Evolutionary conservation across 2,888 invertebrate species (phyloP), one percentile per base, ranked within the genome.

Genomic region (Arrhopalites spinosus): DNA sequence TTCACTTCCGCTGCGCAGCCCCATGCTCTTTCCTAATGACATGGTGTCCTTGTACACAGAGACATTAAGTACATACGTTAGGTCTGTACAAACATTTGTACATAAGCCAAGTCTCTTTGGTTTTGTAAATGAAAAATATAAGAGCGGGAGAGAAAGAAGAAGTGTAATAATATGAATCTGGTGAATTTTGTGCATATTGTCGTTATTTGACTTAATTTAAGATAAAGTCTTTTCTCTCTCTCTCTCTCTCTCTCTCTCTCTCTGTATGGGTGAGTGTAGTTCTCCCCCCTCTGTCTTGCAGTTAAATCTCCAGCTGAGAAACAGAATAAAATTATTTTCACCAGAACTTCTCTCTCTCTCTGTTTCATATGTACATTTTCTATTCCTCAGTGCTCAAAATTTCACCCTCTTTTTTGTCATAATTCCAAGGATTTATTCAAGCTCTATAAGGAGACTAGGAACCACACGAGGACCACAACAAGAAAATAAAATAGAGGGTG

Each of bases 321-420:
- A 45, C 67, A 67, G 23, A 66, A 43, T 66, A 43, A 36, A 66
- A 63, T 63, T 27, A 63, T 63, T 63, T 63, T 63, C 63, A 29
- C 29, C n/a, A 30, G 63, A 63, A 63, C n/a, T 29, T 25, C 29
- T 3, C 27, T 15, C 63, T 29, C 11, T 25, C 20, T 27, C 29
- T n/a, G n/a, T n/a, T n/a, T n/a, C n/a, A n/a, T n/a, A n/a, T n/a
- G n/a, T n/a, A n/a, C n/a, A n/a, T n/a, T n/a, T n/a, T n/a, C n/a
- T n/a, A n/a, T n/a, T n/a, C n/a, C n/a, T n/a, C n/a, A n/a, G n/a
- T n/a, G n/a, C n/a, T n/a, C n/a, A n/a, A 5, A 36, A 36, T 36
- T 63, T 30, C 63, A 27, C n/a, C n/a, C 59, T 63, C 27, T 63
- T 30, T 59, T 63, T 63, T 63, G 63, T 63, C 63, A 29, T 63